Base-by-base conservation (phyloP, 23 tunicate species). In the Aplidium turbinatum region DNA sequence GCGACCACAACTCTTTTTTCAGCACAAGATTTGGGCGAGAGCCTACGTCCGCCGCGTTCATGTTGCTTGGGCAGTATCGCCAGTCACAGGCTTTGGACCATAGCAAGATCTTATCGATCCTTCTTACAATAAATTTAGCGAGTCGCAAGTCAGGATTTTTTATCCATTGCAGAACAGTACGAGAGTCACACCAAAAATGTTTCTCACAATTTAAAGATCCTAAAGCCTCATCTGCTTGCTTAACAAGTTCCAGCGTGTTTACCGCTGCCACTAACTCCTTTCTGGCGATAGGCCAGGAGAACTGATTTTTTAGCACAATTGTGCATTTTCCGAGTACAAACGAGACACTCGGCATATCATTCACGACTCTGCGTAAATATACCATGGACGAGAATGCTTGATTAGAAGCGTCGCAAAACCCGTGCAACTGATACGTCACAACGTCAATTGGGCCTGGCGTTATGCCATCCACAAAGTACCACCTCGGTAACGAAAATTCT, bases 181-280 rank as follows among this genome's bases (percentile, higher is more conserved):
- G 5, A 20, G 68, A 60, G n/a, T 60, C 68, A 31, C 68, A 60
- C 68, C 68, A 60, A 20, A 60, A 60, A 31, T 27, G 31, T 5
- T 60, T 60, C 7, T 31, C 31, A 20, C 68, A 60, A 5, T 30
- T 60, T 6, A 38, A 31, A 5, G 31, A 11, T 20, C 31, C 38
- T 20, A 60, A 60, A 6, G 68, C 68, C 30, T 60, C 36, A 60
- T 20, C 6, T 6, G 35, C 68, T 6, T 20, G 30, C 3, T 60
- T 60, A 36, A 60, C 31, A 6, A 60, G 35, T 20, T 60, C 36
- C 20, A 60, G 16, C 16, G 38, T 26, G 16, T 28, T 27, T 27
- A 60, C 38, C 5, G 68, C 38, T 28, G 68, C 68, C 5, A 38
- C 5, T 38, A 60, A 60, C 31, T 60, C 68, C n/a, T 60, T 60